These are phyloP conservation scores for Cepaea hortensis DNA, from an alignment of 2,888 invertebrate species.

Conservation along the genomic window DNA sequence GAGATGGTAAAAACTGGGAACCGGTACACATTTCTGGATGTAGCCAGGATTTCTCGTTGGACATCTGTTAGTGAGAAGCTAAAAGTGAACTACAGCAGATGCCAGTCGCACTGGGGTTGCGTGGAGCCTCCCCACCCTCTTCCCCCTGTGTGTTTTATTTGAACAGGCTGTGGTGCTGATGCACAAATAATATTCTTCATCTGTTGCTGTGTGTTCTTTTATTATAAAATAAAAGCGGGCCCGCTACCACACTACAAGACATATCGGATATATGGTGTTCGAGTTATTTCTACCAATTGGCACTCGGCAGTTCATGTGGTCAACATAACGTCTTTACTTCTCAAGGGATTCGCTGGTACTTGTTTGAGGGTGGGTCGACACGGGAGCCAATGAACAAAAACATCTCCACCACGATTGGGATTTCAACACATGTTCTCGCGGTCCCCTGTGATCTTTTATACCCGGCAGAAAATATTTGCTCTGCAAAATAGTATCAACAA, in stretches of 20 bases:
- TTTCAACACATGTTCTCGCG: too few relatives aligned
- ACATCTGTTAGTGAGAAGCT: slow-evolving; percentile 23
- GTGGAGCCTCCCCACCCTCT: neutral
- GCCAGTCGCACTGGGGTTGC: neutral
- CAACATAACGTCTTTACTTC: too few relatives aligned
- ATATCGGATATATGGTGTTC: too few relatives aligned
- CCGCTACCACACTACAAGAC: too few relatives aligned
- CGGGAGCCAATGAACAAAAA: too few relatives aligned
- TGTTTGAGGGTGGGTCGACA: too few relatives aligned
- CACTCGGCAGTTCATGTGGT: too few relatives aligned
- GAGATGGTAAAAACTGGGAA: neutral
- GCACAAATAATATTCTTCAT: slow-evolving; percentile 32
- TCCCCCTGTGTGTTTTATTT: too few relatives aligned
- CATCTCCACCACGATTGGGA: too few relatives aligned
- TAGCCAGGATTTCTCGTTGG: neutral
- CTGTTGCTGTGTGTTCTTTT: slow-evolving; percentile 38
- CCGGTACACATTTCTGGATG: neutral
- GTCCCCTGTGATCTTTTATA: too few relatives aligned
- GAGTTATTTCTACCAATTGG: too few relatives aligned
- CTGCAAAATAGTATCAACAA: neutral
- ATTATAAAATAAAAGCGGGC: neutral
- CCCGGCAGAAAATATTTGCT: slow-evolving; percentile 17
- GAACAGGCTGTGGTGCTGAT: slow-evolving; percentile 13
- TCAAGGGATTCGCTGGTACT: too few relatives aligned
- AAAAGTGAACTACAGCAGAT: slow-evolving; percentile 10